Evolutionary conservation across 2,888 invertebrate genomes (phyloP).

Genomic region (Xanthia icteritia): DNA sequence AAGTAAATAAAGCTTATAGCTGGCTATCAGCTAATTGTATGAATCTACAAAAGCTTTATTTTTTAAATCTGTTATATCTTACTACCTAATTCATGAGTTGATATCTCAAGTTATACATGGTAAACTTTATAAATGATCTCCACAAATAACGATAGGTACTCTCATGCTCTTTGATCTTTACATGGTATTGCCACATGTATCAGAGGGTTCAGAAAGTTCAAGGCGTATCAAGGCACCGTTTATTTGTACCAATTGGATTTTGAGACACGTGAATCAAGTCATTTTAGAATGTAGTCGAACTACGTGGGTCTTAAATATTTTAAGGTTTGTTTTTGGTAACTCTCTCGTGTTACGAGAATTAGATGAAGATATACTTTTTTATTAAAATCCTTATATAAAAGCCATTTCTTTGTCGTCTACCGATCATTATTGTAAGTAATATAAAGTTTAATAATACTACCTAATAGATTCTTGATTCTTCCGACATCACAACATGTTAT

Average conservation of each 20-base stretch:
- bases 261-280: slow-evolving; percentile 20
- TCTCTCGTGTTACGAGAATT: background rate
- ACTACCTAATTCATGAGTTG: background rate
- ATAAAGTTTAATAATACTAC: background rate
- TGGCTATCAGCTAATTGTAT: background rate
- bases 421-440: background rate
- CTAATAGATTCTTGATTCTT: background rate
- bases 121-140: slow-evolving; percentile 16
- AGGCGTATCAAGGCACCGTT: slow-evolving; percentile 45
- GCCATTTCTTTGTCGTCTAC: background rate
- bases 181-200: slow-evolving; percentile 36
- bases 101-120: background rate
- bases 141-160: slow-evolving; percentile 18
- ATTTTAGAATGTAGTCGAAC: slow-evolving; percentile 38
- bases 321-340: background rate
- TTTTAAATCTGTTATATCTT: background rate
- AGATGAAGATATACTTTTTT: background rate
- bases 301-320: background rate
- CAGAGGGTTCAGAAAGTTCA: slow-evolving; percentile 55
- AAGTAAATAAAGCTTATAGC: background rate
- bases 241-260: slow-evolving; percentile 48
- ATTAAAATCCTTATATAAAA: background rate
- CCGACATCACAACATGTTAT: background rate
- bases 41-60: background rate
- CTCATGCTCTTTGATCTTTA: slow-evolving; percentile 45